phyloP scores from a whole-genome alignment of 2,113 vertebrate species.

The Microcebus murinus region DNA sequence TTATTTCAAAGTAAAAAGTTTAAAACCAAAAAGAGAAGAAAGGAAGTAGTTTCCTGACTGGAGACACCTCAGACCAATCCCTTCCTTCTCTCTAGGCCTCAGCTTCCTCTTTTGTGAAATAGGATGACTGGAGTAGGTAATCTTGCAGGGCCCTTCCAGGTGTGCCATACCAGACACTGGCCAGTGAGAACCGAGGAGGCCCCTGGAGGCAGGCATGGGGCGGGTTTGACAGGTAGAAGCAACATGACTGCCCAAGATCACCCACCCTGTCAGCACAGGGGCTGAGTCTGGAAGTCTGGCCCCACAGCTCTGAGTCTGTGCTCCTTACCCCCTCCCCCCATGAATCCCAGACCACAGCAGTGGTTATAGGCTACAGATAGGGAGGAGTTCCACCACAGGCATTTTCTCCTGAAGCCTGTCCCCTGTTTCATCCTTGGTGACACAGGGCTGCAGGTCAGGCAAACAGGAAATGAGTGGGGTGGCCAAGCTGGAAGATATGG shows the following conservation, averaged over 20 bases:
- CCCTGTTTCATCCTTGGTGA: constrained; percentile 63
- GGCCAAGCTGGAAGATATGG: constrained; percentile 57
- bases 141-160: background rate
- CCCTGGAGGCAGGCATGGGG: background rate
- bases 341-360: constrained; percentile 48
- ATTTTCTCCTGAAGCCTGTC: constrained; percentile 73
- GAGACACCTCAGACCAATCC: background rate
- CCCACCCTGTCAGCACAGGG: background rate
- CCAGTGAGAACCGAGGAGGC: background rate
- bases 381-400: constrained; percentile 52
- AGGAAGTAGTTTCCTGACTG: background rate
- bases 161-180: background rate
- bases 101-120: constrained; percentile 21
- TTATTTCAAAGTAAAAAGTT: background rate
- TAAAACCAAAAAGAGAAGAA: background rate
- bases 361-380: constrained; percentile 46
- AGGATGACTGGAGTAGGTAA: background rate
- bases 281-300: background rate
- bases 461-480: background rate
- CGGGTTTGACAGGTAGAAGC: background rate
- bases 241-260: background rate
- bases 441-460: constrained; percentile 33
- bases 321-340: background rate
- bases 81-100: background rate
- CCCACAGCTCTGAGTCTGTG: background rate